Base-by-base conservation (phyloP, 1,140 invertebrate genomes). In the Hypsibius dujardini region DNA sequence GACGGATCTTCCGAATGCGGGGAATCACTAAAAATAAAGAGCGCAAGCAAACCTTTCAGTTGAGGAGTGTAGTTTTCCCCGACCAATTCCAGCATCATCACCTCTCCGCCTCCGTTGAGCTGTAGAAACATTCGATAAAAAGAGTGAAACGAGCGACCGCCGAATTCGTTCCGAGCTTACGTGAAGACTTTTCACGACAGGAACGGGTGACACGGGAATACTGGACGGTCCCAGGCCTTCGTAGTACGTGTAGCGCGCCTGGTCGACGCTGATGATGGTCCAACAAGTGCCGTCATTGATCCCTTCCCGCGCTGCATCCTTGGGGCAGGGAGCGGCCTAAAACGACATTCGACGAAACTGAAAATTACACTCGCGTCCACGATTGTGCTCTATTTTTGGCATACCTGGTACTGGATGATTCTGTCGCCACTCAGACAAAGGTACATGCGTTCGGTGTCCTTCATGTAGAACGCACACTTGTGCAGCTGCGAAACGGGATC, bases 381-480 rank as follows among this genome's bases (percentile, higher is more conserved):
- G 28, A 28, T 28, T 28, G 28, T 28, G 28, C 28, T 28, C 28
- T 28, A 28, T 28, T 56, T 56, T 12, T 12, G n/a, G 42, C 62
- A 75, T 76, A 86, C 85, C 81, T 98, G 93, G 78, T 98, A 97
- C 80, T 98, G 95, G 76, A 98, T 98, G 72, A 99, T 99, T 75
- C 95, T 86, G 78, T 99, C 96, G 79, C 98, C 95, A 1, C 92
- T 95, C 1, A 98, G 82, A 79, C 96, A 98, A 12, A 99, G 84
- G 79, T 99, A 99, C 92, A 98, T 97, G 72, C 93, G 84, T 78
- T 98, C 95, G 3, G 95, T 97, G 79, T 98, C 95, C 80, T 98
- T 98, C 90, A 98, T 94, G 79, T 97, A 98, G 81, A 99, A 99
- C 42, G 95, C 93, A 82, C 95, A 98, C 82, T 99, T 99, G 80